A percentile compares a stretch with the other conserved stretches of the same genome.
These are phyloP conservation scores for Pristiophorus japonicus DNA, from an alignment of 2,113 vertebrate species.

Conservation along the genomic window DNA sequence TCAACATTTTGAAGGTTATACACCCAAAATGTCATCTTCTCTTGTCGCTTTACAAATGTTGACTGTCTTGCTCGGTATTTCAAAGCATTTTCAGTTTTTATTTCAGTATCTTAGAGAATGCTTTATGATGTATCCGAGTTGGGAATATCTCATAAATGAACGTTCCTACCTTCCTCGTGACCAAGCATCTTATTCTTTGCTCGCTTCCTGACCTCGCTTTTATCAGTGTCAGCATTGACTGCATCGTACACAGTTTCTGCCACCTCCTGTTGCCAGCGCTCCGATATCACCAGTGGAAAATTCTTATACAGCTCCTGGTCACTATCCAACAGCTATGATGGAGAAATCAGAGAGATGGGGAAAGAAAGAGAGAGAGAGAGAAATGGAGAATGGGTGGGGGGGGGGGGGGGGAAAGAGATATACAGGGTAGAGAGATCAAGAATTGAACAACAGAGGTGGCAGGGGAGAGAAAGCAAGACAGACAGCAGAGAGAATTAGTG, in stretches of 20 bases:
- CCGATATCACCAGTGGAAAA: constrained; percentile 94
- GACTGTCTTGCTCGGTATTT: background rate
- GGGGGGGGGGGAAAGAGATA: background rate
- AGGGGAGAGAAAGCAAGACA: background rate
- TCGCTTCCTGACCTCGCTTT: constrained; percentile 84
- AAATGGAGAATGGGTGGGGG: no score
- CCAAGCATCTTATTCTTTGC: constrained; percentile 96
- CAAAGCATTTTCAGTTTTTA: background rate
- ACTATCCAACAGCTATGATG: constrained; percentile 80
- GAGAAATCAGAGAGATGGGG: constrained; percentile 39
- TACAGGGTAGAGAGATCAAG: background rate
- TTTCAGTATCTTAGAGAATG: background rate
- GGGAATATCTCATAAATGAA: background rate
- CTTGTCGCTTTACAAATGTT: background rate
- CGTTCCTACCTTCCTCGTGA: constrained; percentile 80
- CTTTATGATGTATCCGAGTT: background rate
- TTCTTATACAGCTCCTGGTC: constrained; percentile 98
- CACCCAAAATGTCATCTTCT: background rate
- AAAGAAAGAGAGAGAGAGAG: background rate
- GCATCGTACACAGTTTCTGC: constrained; percentile 92
- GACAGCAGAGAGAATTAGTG: background rate
- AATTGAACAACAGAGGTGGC: background rate
- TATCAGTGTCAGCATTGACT: constrained; percentile 91
- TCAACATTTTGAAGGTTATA: background rate
- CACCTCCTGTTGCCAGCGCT: constrained; percentile 98